Conservation (phyloP, 2,888 invertebrate species). For the Drosophila helvetica region DNA sequence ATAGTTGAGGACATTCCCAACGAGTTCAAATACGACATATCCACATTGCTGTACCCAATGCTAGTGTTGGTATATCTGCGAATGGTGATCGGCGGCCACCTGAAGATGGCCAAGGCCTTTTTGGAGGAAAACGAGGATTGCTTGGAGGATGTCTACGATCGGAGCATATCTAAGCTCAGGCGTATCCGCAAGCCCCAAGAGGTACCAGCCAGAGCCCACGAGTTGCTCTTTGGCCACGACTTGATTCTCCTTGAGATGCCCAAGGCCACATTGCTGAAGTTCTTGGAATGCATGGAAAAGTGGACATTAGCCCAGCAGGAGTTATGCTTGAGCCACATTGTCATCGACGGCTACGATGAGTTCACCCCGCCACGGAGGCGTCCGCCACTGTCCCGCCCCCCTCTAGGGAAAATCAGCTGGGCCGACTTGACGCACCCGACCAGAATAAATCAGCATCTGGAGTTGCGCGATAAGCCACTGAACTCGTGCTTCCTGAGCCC, state of each 20-base stretch:
- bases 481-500: slow-evolving; percentile 49
- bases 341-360: neutral
- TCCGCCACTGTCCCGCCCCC: neutral
- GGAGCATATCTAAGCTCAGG: slow-evolving; percentile 41
- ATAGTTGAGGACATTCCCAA: slow-evolving; percentile 16
- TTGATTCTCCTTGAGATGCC: slow-evolving; percentile 17
- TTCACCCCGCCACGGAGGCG: neutral
- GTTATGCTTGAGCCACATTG: neutral
- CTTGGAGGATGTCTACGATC: slow-evolving; percentile 38
- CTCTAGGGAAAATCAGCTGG: neutral
- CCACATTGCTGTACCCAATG: slow-evolving; percentile 40
- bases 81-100: slow-evolving; percentile 28
- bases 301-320: slow-evolving; percentile 11
- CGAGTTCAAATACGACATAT: slow-evolving; percentile 41
- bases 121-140: slow-evolving; percentile 10
- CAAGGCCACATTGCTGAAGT: slow-evolving; percentile 4
- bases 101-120: slow-evolving; percentile 19
- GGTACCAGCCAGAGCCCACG: slow-evolving; percentile 33
- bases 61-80: slow-evolving; percentile 37
- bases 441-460: slow-evolving; percentile 31
- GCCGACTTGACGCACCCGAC: neutral
- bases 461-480: slow-evolving; percentile 2
- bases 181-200: slow-evolving; percentile 7
- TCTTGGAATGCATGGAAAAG: neutral
- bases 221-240: slow-evolving; percentile 15